phyloP scores from a whole-genome alignment of 1,140 invertebrate species.

The Thaumatotibia leucotreta region DNA sequence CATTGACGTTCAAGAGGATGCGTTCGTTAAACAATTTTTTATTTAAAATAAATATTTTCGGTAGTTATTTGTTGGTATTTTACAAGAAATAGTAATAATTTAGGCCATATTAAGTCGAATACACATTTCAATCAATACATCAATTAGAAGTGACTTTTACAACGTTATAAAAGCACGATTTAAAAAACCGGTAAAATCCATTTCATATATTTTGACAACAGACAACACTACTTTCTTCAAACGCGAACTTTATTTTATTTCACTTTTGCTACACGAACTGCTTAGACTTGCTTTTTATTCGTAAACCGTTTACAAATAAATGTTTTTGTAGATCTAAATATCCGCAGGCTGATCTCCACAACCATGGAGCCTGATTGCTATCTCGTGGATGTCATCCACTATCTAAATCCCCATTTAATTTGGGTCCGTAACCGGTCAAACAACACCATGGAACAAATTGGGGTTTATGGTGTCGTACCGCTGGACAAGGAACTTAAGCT shows the following conservation, averaged over 20 bases:
- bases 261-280: too few species aligned
- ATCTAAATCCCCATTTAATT: slow-evolving; percentile 57
- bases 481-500: slow-evolving; percentile 30
- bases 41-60: too few species aligned
- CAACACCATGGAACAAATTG: slow-evolving; percentile 53
- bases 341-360: neutral
- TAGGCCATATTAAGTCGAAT: too few species aligned
- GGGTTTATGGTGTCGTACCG: slow-evolving; percentile 53
- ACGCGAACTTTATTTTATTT: neutral
- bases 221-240: too few species aligned
- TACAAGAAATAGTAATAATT: too few species aligned
- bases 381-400: slow-evolving; percentile 45
- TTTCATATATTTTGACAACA: too few species aligned
- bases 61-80: too few species aligned
- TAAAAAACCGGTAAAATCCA: too few species aligned
- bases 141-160: too few species aligned
- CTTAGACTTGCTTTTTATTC: neutral
- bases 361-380: slow-evolving; percentile 43
- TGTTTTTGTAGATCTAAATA: neutral
- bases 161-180: too few species aligned
- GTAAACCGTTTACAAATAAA: neutral
- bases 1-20: neutral
- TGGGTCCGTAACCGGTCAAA: slow-evolving; percentile 33
- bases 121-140: too few species aligned
- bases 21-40: too few species aligned